phyloP scores from a whole-genome alignment of 2,888 invertebrate species.

The Campoletis raptor region DNA sequence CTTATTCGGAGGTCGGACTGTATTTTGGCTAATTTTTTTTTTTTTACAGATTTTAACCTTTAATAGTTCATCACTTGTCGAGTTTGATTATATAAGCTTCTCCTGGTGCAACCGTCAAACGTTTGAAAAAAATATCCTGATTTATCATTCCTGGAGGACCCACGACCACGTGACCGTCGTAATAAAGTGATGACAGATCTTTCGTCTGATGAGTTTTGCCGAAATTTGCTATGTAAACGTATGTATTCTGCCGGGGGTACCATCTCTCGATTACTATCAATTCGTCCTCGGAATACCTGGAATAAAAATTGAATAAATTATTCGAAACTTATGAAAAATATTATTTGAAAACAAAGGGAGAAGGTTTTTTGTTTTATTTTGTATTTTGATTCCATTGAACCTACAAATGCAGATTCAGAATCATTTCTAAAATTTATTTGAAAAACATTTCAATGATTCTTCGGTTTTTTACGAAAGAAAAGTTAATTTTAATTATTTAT shows the following conservation, averaged over 20 bases:
- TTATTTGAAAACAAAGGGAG: too few relatives aligned
- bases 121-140: slow-evolving; percentile 86
- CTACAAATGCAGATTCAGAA: neutral
- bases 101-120: slow-evolving; percentile 86
- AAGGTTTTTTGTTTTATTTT: too few relatives aligned
- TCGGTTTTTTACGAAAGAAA: neutral
- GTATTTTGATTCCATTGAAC: neutral
- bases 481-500: neutral
- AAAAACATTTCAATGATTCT: neutral
- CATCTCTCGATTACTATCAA: slow-evolving; percentile 91
- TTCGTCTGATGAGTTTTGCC: slow-evolving; percentile 87
- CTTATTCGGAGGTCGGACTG: too few relatives aligned
- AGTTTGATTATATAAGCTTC: slow-evolving; percentile 88
- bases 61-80: slow-evolving; percentile 86
- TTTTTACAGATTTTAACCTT: neutral
- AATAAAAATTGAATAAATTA: neutral
- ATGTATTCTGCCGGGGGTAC: slow-evolving; percentile 92
- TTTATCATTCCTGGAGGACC: slow-evolving; percentile 85
- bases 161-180: slow-evolving; percentile 89
- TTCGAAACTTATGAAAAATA: too few relatives aligned
- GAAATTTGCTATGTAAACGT: slow-evolving; percentile 91
- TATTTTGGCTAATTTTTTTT: slow-evolving; percentile 11
- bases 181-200: slow-evolving; percentile 91
- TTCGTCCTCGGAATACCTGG: slow-evolving; percentile 87
- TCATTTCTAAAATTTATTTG: neutral